phyloP scores from a whole-genome alignment of 2,113 vertebrate species.

The Rousettus leschenaultii region DNA sequence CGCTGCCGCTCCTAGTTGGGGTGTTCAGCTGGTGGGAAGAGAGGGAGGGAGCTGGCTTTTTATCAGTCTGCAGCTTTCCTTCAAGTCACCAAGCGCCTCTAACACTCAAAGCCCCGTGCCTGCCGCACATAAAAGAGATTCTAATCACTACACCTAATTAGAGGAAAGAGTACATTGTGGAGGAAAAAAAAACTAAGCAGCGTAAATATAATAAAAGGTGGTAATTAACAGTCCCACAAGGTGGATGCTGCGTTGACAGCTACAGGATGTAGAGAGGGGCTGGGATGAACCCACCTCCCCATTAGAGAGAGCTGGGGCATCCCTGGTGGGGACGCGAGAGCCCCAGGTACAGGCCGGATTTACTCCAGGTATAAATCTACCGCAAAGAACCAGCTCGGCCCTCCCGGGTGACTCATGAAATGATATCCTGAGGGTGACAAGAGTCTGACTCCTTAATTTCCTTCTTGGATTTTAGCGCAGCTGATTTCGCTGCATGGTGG shows the following conservation, averaged over 20 bases:
- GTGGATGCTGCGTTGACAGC: constrained; percentile 45
- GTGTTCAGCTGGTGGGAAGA: background rate
- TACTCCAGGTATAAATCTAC: accelerated
- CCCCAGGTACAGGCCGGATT: background rate
- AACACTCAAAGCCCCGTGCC: constrained; percentile 52
- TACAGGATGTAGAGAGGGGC: constrained; percentile 38
- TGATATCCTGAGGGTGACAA: background rate
- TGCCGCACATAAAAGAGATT: constrained; percentile 74
- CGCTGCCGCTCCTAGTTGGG: background rate
- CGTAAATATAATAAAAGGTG: constrained; percentile 77
- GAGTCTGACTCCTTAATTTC: background rate
- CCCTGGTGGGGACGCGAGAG: background rate
- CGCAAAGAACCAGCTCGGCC: background rate
- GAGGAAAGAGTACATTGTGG: constrained; percentile 69
- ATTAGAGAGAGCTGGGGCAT: background rate
- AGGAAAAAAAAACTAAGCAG: constrained; percentile 71
- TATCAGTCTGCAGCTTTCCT: constrained; percentile 33
- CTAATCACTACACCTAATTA: constrained; percentile 78
- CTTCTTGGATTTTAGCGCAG: background rate
- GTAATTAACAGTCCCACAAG: constrained; percentile 72
- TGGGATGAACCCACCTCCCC: background rate
- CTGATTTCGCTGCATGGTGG: background rate
- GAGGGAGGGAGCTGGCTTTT: background rate
- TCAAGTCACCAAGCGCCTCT: constrained; percentile 49
- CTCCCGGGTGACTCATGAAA: background rate